Base-by-base conservation (phyloP, 2,113 vertebrate species). In the Calyptomena viridis region DNA sequence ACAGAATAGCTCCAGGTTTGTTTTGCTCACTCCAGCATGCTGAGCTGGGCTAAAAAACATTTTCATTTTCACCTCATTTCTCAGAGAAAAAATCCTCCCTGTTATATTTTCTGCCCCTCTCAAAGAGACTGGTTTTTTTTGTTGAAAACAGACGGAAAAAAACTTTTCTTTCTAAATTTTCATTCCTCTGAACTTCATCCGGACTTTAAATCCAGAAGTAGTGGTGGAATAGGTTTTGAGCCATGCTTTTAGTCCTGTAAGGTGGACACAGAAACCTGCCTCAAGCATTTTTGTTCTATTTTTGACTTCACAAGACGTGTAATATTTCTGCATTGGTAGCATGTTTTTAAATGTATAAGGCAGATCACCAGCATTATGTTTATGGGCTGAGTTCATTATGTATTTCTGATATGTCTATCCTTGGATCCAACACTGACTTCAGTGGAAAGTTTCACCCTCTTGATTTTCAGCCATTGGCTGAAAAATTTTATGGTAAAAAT, bases 51-150 rank as follows among this genome's bases (percentile, higher is more conserved):
- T 86, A 62, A 87, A 94, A 94, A 90, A 2, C 5, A 17, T 84
- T 80, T 92, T 71, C 44, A 66, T 87, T 94, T 94, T 94, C 52
- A 73, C 39, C 42, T 92, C 3, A 27, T 86, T 89, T 95, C 79
- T 83, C 46, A 81, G 42, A 80, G 46, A 35, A 89, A 84, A 76
- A 83, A 47, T 22, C 24, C 24, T 71, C 25, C 11, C 25, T 0
- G 0, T 53, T 72, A 44, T 90, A 60, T 66, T 77, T 63, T 47
- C 12, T 68, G 8, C 37, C 8, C 14, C 14, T 55, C 14, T 84
- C 37, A 3, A 8, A 82, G 8, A 53, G 49, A 19, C 66, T 28
- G 37, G 76, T 76, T 53, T 0, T 0, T 85, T 91, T 85, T 69
- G 28, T 46, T 76, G 60, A 60, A 95, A 94, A 78, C 30, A 74